phyloP scores from a whole-genome alignment of 2,888 invertebrate genomes.

The Cryptus armator region DNA sequence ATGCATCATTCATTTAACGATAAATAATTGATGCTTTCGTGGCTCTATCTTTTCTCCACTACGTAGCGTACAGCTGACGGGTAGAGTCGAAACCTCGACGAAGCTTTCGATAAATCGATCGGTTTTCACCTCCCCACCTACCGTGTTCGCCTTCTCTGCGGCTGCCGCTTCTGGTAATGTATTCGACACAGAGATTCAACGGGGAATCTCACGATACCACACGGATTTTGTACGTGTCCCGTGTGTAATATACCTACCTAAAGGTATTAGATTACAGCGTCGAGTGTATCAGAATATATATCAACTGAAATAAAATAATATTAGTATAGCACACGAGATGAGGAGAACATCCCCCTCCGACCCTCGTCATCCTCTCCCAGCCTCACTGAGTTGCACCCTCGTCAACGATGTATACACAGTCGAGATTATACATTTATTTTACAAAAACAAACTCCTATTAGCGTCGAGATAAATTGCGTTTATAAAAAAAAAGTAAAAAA shows the following conservation, averaged over 20 bases:
- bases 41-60: constrained; percentile 23
- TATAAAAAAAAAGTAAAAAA: background rate
- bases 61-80: constrained; percentile 5
- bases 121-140: constrained; percentile 28
- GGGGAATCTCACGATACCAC: constrained; percentile 42
- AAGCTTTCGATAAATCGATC: constrained; percentile 64
- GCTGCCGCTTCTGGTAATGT: constrained; percentile 27
- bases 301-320: constrained; percentile 37
- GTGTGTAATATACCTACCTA: constrained; percentile 26
- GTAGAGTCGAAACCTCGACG: constrained; percentile 30
- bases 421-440: background rate
- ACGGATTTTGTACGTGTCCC: constrained; percentile 48
- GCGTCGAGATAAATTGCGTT: constrained; percentile 7
- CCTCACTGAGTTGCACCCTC: background rate
- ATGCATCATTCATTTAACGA: constrained; percentile 61
- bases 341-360: background rate
- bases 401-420: constrained; percentile 1
- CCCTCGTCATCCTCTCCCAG: constrained; percentile 8
- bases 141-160: background rate
- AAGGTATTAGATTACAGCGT: constrained; percentile 23
- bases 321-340: background rate
- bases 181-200: constrained; percentile 40
- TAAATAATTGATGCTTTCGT: constrained; percentile 61
- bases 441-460: background rate
- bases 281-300: constrained; percentile 24